Percentiles rank a stretch among this genome's conserved stretches.
Conservation (phyloP, 1,140 invertebrate genomes). For the Panagrolaimus sp. region DNA sequence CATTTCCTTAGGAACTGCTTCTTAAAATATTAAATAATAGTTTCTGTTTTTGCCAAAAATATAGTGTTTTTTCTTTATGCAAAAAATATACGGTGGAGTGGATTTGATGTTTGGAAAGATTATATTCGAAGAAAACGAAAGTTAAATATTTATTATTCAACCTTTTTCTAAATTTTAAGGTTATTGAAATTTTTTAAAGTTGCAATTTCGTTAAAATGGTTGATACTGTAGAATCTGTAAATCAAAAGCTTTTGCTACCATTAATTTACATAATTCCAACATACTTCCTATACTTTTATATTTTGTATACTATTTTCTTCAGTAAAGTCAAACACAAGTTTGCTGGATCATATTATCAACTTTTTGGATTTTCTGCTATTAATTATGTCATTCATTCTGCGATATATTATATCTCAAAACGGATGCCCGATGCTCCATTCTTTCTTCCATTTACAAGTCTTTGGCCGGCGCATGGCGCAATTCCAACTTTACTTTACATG, state of each 20-base stretch:
- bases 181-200: too few relatives aligned
- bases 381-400: not conserved
- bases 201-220: too few relatives aligned
- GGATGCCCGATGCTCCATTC: not conserved
- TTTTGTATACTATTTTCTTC: not conserved
- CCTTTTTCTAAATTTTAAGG: too few relatives aligned
- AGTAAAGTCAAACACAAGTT: not conserved
- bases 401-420: not conserved
- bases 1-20: too few relatives aligned
- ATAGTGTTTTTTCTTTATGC: too few relatives aligned
- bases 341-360: not conserved
- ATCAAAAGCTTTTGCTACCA: not conserved
- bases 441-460: not conserved
- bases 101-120: too few relatives aligned
- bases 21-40: too few relatives aligned
- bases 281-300: not conserved
- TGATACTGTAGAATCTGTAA: too few relatives aligned
- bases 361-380: not conserved
- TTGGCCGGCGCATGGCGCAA: not conserved
- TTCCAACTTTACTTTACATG: not conserved
- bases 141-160: too few relatives aligned
- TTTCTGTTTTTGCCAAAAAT: too few relatives aligned
- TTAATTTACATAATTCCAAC: slow-evolving; percentile 10
- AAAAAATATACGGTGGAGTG: too few relatives aligned
- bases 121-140: too few relatives aligned